These are phyloP conservation scores for Setipinna tenuifilis DNA, from an alignment of 2,797 vertebrate genomes.

Conservation along the genomic window DNA sequence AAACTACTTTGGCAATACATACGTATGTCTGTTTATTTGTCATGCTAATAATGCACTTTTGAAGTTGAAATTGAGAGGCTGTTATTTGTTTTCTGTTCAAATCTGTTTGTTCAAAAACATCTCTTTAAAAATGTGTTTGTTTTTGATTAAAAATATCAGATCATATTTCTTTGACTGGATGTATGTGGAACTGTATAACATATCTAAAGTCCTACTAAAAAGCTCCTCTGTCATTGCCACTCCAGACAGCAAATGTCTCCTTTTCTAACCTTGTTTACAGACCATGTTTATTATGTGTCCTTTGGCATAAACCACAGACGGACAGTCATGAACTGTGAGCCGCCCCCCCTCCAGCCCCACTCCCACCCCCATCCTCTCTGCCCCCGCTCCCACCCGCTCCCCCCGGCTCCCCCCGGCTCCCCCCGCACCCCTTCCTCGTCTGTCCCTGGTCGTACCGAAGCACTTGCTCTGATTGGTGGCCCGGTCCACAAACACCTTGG, in stretches of 20 bases:
- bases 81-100: not conserved
- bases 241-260: not conserved
- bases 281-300: constrained; percentile 37
- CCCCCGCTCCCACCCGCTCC: not conserved
- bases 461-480: constrained; percentile 97
- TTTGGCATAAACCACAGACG: not conserved
- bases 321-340: not conserved
- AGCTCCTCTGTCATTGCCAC: not conserved
- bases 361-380: too few species aligned
- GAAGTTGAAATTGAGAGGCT: not conserved
- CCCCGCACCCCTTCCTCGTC: constrained; percentile 25
- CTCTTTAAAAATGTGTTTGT: not conserved
- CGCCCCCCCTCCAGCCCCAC: not conserved
- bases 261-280: constrained; percentile 19
- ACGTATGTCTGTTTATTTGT: too few species aligned
- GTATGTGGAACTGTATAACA: not conserved
- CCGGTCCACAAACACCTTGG: constrained; percentile 93
- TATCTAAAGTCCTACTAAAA: not conserved
- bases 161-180: not conserved
- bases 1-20: too few species aligned
- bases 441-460: constrained; percentile 80
- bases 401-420: not conserved
- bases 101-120: not conserved
- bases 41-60: too few species aligned
- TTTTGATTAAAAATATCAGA: not conserved